phyloP scores from a whole-genome alignment of 2,113 vertebrate species.

The Etheostoma spectabile region DNA sequence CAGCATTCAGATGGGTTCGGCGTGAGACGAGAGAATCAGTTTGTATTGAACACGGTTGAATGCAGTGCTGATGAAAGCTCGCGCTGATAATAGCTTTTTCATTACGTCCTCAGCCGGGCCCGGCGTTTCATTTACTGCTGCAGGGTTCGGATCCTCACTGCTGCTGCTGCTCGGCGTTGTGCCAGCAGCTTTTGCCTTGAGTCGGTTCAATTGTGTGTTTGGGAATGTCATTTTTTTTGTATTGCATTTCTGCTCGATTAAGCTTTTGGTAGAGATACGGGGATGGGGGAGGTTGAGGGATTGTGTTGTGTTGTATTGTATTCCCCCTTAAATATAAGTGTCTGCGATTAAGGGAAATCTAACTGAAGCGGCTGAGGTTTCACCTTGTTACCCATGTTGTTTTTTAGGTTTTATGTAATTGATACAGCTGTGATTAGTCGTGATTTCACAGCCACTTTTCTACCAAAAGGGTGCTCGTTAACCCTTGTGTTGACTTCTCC shows the following conservation, averaged over 20 bases:
- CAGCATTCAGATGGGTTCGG: conserved; percentile 59
- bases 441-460: neutral
- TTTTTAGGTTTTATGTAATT: neutral
- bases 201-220: conserved; percentile 26
- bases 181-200: conserved; percentile 22
- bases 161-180: neutral
- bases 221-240: conserved; percentile 36
- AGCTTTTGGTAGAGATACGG: neutral
- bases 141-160: conserved; percentile 50
- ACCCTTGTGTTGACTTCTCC: too few species aligned
- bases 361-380: conserved; percentile 9
- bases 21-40: conserved; percentile 69
- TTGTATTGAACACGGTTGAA: conserved; percentile 74
- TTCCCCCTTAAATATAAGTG: conserved; percentile 33
- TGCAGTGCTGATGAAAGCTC: conserved; percentile 77
- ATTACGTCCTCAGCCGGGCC: conserved; percentile 71
- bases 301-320: neutral
- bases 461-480: too few species aligned
- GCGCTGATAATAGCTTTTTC: conserved; percentile 77
- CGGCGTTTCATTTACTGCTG: conserved; percentile 68
- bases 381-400: neutral
- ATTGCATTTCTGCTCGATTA: conserved; percentile 51
- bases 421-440: neutral
- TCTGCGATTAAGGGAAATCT: neutral
- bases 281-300: neutral